Evolutionary conservation across 2,888 invertebrate species (phyloP).

Genomic region (Graphium colonna): DNA sequence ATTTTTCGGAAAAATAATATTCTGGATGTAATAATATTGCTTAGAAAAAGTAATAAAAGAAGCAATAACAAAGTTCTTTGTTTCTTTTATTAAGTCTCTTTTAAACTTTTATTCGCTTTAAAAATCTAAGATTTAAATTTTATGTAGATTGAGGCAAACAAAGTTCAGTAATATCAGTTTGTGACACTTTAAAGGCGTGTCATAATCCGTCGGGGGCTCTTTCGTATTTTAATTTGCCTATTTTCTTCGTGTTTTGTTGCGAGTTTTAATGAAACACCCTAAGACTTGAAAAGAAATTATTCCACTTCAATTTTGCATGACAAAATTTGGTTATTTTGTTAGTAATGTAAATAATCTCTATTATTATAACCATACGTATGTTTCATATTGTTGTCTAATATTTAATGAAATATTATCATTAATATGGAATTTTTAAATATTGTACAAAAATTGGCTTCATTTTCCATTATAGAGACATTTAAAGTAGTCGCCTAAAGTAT

Average conservation of each 20-base stretch:
- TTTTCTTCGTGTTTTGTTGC: constrained; percentile 40
- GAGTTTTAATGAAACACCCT: constrained; percentile 17
- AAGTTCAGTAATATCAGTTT: constrained; percentile 76
- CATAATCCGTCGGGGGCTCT: constrained; percentile 50
- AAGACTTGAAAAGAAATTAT: constrained; percentile 4
- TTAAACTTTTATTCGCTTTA: constrained; percentile 1
- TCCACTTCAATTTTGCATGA: neutral
- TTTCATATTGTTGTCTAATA: too few relatives aligned
- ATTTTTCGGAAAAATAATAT: too few relatives aligned
- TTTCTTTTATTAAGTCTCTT: constrained; percentile 9
- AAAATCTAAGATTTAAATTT: constrained; percentile 56
- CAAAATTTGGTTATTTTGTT: too few relatives aligned
- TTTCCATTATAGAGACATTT: too few relatives aligned
- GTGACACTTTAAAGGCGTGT: constrained; percentile 50
- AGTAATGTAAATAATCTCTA: neutral
- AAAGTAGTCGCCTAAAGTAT: too few relatives aligned
- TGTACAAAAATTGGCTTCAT: too few relatives aligned
- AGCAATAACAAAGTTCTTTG: too few relatives aligned
- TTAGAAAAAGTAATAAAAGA: too few relatives aligned
- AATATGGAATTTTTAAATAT: too few relatives aligned
- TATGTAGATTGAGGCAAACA: constrained; percentile 77
- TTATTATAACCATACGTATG: too few relatives aligned
- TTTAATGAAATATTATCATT: too few relatives aligned
- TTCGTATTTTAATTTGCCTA: constrained; percentile 62
- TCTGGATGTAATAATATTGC: too few relatives aligned